Base-by-base conservation (phyloP, 2,797 vertebrate species). In the Esox lucius region DNA sequence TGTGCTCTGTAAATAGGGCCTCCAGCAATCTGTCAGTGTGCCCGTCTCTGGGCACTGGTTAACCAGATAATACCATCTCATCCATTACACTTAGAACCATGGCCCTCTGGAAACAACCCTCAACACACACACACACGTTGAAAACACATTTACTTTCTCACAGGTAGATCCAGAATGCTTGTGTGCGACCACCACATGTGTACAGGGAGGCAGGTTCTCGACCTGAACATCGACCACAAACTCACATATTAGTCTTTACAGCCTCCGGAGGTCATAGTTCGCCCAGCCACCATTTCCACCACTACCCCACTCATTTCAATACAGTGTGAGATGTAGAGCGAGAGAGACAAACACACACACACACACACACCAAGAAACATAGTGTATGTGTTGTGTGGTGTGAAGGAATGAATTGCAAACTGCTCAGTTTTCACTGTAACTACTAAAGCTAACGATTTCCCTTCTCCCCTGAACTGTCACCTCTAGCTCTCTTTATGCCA, bases 41-140 rank as follows among this genome's bases (percentile, higher is more conserved):
- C 13, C 46, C 22, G 65, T 91, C 90, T 90, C 87, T 81, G 84
- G 89, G 85, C 87, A 91, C 89, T 91, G 89, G 89, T 92, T 93
- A 89, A 82, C 74, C 71, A 91, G 83, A 90, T 88, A 85, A 88
- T 74, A 68, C 78, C 70, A 81, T 81, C 81, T 89, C 88, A 91
- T 90, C 85, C 82, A 86, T 89, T 88, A 81, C 83, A 84, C 78
- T 79, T 73, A 70, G 67, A 80, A 77, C 85, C 84, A 84, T 83
- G 76, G 82, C 66, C 80, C 73, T 75, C 78, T 81, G 81, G 51
- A 46, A 68, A 51, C 9, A 19, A n/a, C n/a, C 80, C 77, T 13
- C 28, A 78, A 81, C 5, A 53, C 76, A 48, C 59, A 81, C 75
- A 74, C 22, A 68, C 48, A 59, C 69, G 51, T 70, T 35, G 74